Percentiles rank a stretch among this genome's conserved stretches.
phyloP scores from a whole-genome alignment of 2,888 invertebrate species.

The Noctuana brunneofusca region DNA sequence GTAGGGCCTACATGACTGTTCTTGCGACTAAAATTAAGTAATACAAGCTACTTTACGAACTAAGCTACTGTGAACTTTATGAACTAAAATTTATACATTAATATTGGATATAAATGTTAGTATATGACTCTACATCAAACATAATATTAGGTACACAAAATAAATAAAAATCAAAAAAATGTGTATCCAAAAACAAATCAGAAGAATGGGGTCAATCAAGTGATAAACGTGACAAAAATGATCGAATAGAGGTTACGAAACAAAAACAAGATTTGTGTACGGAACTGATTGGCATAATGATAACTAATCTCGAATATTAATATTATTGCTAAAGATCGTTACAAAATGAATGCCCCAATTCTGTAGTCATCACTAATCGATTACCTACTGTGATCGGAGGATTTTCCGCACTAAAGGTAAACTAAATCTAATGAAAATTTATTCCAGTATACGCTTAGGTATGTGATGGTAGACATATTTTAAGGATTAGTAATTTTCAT shows the following conservation, averaged over 20 bases:
- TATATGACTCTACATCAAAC: too few relatives aligned
- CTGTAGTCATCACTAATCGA: constrained; percentile 29
- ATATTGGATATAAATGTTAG: too few relatives aligned
- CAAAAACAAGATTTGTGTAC: constrained; percentile 1
- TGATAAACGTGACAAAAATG: too few relatives aligned
- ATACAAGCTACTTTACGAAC: not conserved
- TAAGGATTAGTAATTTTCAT: too few relatives aligned
- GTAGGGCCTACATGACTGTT: constrained; percentile 23
- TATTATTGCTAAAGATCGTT: constrained; percentile 18
- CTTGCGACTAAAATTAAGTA: not conserved
- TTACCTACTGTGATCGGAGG: constrained; percentile 16
- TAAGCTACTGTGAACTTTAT: not conserved
- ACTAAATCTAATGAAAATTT: not conserved
- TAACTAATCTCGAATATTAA: constrained; percentile 24
- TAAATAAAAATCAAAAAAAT: too few relatives aligned
- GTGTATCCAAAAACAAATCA: too few relatives aligned
- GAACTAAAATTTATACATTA: too few relatives aligned
- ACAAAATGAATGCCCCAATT: constrained; percentile 27
- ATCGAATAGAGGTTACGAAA: not conserved
- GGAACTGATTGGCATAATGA: constrained; percentile 16
- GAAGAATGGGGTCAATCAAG: too few relatives aligned
- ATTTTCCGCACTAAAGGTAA: not conserved
- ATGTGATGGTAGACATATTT: too few relatives aligned
- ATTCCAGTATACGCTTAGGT: not conserved
- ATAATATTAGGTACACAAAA: too few relatives aligned